Evolutionary conservation across 2,888 invertebrate genomes (phyloP).

Genomic region (Endomychus coccineus): DNA sequence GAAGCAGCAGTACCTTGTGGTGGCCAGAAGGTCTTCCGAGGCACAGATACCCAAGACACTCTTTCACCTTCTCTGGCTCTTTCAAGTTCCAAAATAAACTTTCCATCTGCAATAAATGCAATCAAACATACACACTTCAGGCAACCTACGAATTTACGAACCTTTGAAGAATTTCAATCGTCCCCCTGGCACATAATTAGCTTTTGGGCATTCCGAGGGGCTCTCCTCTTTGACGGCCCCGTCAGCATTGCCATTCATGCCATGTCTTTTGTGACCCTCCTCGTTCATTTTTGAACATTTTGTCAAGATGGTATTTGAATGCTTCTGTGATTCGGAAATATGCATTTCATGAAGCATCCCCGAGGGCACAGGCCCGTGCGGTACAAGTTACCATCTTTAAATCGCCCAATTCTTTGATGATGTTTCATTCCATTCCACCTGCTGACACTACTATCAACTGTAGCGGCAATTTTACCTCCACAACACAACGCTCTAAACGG

Average conservation of each 20-base stretch:
- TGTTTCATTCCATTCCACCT: conserved; percentile 39
- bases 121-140: too few species aligned
- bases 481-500: conserved; percentile 26
- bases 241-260: conserved; percentile 63
- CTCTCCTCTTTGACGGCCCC: conserved; percentile 49
- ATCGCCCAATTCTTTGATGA: conserved; percentile 40
- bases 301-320: conserved; percentile 61
- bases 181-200: conserved; percentile 59
- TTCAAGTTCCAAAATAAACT: conserved; percentile 80
- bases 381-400: conserved; percentile 43
- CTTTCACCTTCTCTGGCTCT: conserved; percentile 71
- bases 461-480: conserved; percentile 28
- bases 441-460: conserved; percentile 30
- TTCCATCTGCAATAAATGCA: conserved; percentile 63
- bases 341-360: conserved; percentile 58
- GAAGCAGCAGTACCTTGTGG: conserved; percentile 61
- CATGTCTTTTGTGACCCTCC: conserved; percentile 64
- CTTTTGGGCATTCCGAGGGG: too few species aligned
- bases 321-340: conserved; percentile 48
- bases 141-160: conserved; percentile 41
- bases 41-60: conserved; percentile 83
- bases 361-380: conserved; percentile 43
- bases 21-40: conserved; percentile 82
- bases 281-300: conserved; percentile 62
- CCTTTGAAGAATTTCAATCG: conserved; percentile 76